Evolutionary conservation across 2,113 vertebrate species (phyloP).

Genomic region (Synchiropus splendidus): DNA sequence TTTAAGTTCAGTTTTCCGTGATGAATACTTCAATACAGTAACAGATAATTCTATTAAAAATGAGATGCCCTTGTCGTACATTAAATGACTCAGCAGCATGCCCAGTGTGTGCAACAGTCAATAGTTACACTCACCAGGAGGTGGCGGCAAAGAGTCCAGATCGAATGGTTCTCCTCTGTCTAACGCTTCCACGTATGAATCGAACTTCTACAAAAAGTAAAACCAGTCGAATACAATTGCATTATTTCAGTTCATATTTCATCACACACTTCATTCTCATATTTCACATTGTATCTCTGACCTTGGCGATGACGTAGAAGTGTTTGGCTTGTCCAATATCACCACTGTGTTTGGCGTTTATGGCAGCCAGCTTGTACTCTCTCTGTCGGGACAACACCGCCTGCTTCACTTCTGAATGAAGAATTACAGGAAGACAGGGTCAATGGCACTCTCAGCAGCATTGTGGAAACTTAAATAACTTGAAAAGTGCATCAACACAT

Average conservation of each 20-base stretch:
- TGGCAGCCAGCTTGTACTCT: conserved; percentile 79
- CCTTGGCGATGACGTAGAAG: conserved; percentile 76
- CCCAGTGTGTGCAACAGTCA: too few species aligned
- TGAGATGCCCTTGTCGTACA: too few species aligned
- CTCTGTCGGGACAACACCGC: conserved; percentile 69
- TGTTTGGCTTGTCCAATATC: conserved; percentile 64
- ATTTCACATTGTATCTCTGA: conserved; percentile 31
- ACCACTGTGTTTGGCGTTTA: conserved; percentile 74
- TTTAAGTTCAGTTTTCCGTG: too few species aligned
- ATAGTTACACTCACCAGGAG: conserved; percentile 73
- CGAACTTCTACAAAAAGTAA: conserved; percentile 64
- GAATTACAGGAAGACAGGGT: background rate
- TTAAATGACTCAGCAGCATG: too few species aligned
- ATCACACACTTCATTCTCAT: too few species aligned
- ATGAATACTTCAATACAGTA: too few species aligned
- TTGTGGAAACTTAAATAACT: too few species aligned
- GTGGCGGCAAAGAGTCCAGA: conserved; percentile 67
- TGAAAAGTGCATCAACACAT: too few species aligned
- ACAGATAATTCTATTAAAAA: too few species aligned
- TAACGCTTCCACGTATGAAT: conserved; percentile 66
- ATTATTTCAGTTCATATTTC: too few species aligned
- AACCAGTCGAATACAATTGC: too few species aligned
- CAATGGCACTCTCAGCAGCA: conserved; percentile 2
- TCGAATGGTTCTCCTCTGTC: conserved; percentile 67
- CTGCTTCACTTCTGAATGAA: conserved; percentile 50